phyloP scores from a whole-genome alignment of 1,140 invertebrate genomes.

The Drosophila leontia region DNA sequence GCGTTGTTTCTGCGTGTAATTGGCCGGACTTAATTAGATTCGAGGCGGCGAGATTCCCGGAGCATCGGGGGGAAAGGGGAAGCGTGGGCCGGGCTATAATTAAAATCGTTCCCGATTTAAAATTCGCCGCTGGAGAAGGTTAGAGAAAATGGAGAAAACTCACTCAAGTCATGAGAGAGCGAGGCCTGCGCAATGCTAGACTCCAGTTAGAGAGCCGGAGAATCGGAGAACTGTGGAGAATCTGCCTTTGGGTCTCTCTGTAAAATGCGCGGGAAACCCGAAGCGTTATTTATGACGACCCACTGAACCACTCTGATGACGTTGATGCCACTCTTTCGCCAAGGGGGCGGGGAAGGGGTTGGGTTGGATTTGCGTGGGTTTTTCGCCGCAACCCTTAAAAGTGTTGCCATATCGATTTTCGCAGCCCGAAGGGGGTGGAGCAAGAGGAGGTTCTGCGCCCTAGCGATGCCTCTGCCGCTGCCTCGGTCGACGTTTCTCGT shows the following conservation, averaged over 20 bases:
- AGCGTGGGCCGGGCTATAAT: conserved; percentile 29
- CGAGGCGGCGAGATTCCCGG: conserved; percentile 11
- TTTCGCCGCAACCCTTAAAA: conserved; percentile 83
- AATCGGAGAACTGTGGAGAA: conserved; percentile 1
- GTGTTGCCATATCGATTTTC: conserved; percentile 81
- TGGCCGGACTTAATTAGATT: conserved; percentile 60
- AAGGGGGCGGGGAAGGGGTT: not conserved
- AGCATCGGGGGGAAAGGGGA: too few species aligned
- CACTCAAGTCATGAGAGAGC: not conserved
- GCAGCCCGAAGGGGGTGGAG: conserved; percentile 1
- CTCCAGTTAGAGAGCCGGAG: conserved; percentile 16
- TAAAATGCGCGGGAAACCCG: conserved; percentile 79
- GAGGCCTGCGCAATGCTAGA: conserved; percentile 33
- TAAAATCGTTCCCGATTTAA: conserved; percentile 51
- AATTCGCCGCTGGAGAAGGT: conserved; percentile 8
- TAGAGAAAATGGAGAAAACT: not conserved
- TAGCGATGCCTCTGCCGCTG: conserved; percentile 8
- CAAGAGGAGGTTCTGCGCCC: not conserved
- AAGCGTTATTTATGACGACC: conserved; percentile 72
- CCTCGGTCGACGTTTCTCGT: conserved; percentile 59
- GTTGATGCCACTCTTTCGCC: conserved; percentile 32
- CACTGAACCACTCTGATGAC: conserved; percentile 77
- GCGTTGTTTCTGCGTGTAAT: conserved; percentile 48
- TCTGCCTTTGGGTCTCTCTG: not conserved
- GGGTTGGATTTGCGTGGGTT: conserved; percentile 42